Evolutionary conservation across 2,888 invertebrate species (phyloP), one percentile per base, ranked within the genome.

Genomic region (Machimus atricapillus): DNA sequence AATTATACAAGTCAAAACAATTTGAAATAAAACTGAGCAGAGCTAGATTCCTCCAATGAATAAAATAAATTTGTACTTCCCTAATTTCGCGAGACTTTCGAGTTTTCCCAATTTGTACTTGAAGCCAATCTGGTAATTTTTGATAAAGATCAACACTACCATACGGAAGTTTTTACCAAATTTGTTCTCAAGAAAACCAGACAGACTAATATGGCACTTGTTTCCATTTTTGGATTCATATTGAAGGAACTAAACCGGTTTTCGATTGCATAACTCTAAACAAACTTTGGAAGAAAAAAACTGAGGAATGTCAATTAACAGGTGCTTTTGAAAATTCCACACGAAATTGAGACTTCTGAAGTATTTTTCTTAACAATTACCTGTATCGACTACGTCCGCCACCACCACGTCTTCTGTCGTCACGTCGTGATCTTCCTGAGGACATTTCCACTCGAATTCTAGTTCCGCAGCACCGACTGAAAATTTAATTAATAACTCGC

Each of bases 391-490:
- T 91, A 9, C 92, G 91, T 7, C 91, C 91, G 1, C 91, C 91
- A 3, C 92, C 91, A 4, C 92, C 90, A 1, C 92, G 91, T 52
- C 93, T 92, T 87, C 94, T 95, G 89, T 95, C 95, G 87, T 95
- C 96, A 89, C 95, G 94, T 85, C 97, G 94, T 83, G 96, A 96
- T 90, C 97, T 94, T 0, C 97, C 97, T 89, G 96, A 97, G 0
- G 97, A 97, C 98, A 98, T 98, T 93, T 98, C 98, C 19, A 98
- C 97, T 88, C 97, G 95, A 85, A 98, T 97, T 90, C 97, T 95
- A 40, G 97, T 96, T 12, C 98, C 97, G 93, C 97, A 97, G 93
- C 97, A 96, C 83, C 97, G 95, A 88, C 97, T 97, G 91, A 16
- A 92, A 91, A 88, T 87, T 74, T 52, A 78, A 43, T 34, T 40